A percentile compares a stretch with the other conserved stretches of the same genome.
Evolutionary conservation across 2,888 invertebrate genomes (phyloP).

Genomic region (Polyommatus icarus): DNA sequence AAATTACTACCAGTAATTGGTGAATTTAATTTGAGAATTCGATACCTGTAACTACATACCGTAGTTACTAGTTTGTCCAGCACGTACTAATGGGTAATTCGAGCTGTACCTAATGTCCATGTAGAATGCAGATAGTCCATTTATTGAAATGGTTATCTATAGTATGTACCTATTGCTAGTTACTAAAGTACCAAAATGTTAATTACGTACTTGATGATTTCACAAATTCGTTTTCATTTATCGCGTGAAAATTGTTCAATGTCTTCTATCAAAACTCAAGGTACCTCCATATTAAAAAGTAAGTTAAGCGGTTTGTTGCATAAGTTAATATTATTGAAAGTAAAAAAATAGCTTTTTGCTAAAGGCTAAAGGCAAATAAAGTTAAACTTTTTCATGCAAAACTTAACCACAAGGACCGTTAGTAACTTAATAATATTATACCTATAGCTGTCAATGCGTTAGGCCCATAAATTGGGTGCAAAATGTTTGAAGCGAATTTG

Average conservation of each 20-base stretch:
- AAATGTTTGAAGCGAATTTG: constrained; percentile 35
- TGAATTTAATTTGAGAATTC: background rate
- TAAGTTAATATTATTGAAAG: no score
- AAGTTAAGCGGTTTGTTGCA: no score
- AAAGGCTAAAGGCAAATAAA: no score
- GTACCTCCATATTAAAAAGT: no score
- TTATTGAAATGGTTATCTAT: background rate
- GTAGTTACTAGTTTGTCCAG: background rate
- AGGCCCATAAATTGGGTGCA: background rate
- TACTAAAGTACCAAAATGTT: no score
- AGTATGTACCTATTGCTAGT: background rate
- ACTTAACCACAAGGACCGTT: background rate
- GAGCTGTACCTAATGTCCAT: background rate
- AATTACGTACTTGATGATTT: background rate
- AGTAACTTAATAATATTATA: background rate
- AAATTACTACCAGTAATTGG: background rate
- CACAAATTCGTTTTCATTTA: background rate
- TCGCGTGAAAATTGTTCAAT: background rate
- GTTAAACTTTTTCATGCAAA: background rate
- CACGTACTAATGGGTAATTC: background rate
- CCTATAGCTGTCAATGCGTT: background rate
- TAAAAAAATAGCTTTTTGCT: no score
- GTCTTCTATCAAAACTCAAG: no score
- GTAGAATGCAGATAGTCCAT: background rate
- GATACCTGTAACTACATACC: background rate